These are phyloP conservation scores for Coccyzus lansbergi DNA, from an alignment of 2,797 vertebrate genomes.

Conservation along the genomic window DNA sequence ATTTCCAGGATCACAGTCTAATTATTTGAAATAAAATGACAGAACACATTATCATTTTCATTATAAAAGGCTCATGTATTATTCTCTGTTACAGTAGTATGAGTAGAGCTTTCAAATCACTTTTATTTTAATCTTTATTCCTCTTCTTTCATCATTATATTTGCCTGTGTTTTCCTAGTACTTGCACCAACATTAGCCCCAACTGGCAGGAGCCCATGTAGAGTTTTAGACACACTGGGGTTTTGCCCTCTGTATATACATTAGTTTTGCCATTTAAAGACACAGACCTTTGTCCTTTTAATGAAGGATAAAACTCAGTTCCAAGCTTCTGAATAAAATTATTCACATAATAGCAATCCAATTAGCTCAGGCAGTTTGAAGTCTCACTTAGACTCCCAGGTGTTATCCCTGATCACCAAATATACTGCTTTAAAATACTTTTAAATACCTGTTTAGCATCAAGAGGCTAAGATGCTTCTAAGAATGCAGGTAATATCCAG, in stretches of 20 bases:
- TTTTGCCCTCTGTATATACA: slow-evolving; percentile 65
- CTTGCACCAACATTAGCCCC: slow-evolving; percentile 44
- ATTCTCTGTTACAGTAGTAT: slow-evolving; percentile 24
- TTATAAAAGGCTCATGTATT: slow-evolving; percentile 39
- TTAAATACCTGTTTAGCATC: neutral
- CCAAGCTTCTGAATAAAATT: slow-evolving; percentile 69
- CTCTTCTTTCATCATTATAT: slow-evolving; percentile 44
- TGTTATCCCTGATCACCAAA: slow-evolving; percentile 42
- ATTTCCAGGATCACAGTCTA: slow-evolving; percentile 39
- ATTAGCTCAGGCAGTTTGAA: slow-evolving; percentile 66
- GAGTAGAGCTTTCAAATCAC: slow-evolving; percentile 55
- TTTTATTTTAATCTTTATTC: slow-evolving; percentile 64
- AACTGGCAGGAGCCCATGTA: slow-evolving; percentile 35
- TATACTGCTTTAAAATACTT: slow-evolving; percentile 24
- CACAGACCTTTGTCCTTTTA: slow-evolving; percentile 56
- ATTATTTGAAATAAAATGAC: slow-evolving; percentile 65
- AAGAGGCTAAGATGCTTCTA: neutral
- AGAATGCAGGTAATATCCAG: neutral
- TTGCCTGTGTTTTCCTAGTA: slow-evolving; percentile 45
- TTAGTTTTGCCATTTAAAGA: slow-evolving; percentile 68
- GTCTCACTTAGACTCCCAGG: slow-evolving; percentile 51
- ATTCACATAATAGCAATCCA: slow-evolving; percentile 71
- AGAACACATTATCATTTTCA: slow-evolving; percentile 56
- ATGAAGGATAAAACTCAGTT: slow-evolving; percentile 69
- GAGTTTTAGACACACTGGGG: slow-evolving; percentile 51